Evolutionary conservation across 2,113 vertebrate genomes (phyloP), one percentile per base, ranked within the genome.

Genomic region (Ibidorhyncha struthersii): DNA sequence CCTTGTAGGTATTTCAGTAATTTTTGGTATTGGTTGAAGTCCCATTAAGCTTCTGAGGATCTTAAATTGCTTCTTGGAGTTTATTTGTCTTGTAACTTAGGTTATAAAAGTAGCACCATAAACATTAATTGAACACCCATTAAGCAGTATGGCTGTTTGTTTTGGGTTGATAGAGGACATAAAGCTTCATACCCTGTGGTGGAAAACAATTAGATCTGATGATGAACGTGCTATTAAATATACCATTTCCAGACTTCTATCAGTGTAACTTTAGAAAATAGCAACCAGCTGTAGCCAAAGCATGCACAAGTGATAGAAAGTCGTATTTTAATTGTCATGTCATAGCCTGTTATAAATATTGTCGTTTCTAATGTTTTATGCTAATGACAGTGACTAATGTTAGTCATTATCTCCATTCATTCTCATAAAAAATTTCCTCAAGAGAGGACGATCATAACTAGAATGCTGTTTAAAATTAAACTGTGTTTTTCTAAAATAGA

Each of bases 101-200:
- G 38, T 82, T 95, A 36, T 97, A 96, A 96, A 97, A 97, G 96
- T 93, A 95, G 55, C 82, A 83, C 83, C 66, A 96, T 97, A 96
- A 97, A 97, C 97, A 97, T 98, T 97, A 98, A 97, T 95, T 96
- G 96, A 97, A 93, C 59, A 96, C 69, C 90, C 93, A 96, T 96
- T 97, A 97, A 96, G 93, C 88, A 96, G 77, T 86, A 83, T 80
- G 86, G 58, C 89, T 96, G 89, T 98, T 97, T 97, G 97, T 73
- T 97, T 98, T 97, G 67, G 84, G 83, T 96, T 97, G 96, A 96
- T 93, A 88, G 96, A 96, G 81, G 80, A 97, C 86, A 97, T 98
- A 97, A 98, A 97, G 91, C 84, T 96, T 85, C 62, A 72, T 95
- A 90, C 89, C 87, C 93, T 97, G 94, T 97, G 95, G 96, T 98